Percentiles rank a stretch among this genome's conserved stretches.
These are phyloP conservation scores for Lepidothrix coronata DNA, from an alignment of 2,113 vertebrate genomes.

Conservation along the genomic window DNA sequence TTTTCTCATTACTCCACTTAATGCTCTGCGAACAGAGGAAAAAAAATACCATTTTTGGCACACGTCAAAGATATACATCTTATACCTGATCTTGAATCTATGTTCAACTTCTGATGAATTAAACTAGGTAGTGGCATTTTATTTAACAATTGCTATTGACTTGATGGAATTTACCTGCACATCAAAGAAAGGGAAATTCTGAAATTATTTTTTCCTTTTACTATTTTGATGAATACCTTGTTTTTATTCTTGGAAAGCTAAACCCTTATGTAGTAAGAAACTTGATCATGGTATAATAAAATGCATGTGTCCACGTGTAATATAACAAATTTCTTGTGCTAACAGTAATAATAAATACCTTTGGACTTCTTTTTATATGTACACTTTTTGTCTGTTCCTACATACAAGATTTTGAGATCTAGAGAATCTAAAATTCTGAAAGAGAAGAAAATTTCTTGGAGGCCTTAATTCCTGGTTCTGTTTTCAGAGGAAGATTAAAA, in stretches of 20 bases:
- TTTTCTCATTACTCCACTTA: not conserved
- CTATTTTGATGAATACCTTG: not conserved
- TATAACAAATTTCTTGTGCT: not conserved
- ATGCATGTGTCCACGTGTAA: accelerated
- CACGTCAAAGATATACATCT: not conserved
- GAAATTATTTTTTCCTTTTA: not conserved
- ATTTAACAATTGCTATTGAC: not conserved
- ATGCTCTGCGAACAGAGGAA: not conserved
- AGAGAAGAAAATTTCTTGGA: not conserved
- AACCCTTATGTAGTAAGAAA: not conserved
- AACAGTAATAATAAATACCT: not conserved
- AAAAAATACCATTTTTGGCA: not conserved
- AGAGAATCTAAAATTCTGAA: not conserved
- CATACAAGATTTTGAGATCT: not conserved
- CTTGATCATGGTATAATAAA: not conserved
- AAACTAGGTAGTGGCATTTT: not conserved
- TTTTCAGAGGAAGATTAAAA: not conserved
- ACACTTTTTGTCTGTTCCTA: not conserved
- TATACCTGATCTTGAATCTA: not conserved
- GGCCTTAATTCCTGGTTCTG: not conserved
- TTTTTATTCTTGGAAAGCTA: not conserved
- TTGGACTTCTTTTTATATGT: not conserved
- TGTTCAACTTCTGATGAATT: not conserved
- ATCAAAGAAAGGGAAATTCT: not conserved
- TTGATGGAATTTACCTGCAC: not conserved